These are phyloP conservation scores for Leptoclinus maculatus DNA, from an alignment of 2,797 vertebrate species.

Conservation along the genomic window DNA sequence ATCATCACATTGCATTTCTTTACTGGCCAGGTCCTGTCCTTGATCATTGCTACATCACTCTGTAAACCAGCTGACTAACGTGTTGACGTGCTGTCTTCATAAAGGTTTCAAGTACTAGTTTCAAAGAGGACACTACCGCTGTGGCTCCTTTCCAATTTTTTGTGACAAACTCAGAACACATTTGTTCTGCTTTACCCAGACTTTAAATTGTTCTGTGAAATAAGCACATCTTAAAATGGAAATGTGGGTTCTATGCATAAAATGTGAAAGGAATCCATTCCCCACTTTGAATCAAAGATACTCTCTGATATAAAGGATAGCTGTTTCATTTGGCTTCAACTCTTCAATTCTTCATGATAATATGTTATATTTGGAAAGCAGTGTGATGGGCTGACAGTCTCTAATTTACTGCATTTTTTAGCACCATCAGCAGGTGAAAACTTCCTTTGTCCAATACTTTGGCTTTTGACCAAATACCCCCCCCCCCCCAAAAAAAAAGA, in stretches of 20 bases:
- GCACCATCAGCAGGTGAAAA: too few relatives aligned
- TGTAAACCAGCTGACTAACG: too few relatives aligned
- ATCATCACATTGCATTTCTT: conserved; percentile 30
- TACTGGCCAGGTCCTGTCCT: conserved; percentile 7
- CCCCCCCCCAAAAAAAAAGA: background rate
- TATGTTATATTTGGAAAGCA: too few relatives aligned
- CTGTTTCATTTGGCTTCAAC: background rate
- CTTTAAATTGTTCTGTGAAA: background rate
- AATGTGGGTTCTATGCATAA: background rate
- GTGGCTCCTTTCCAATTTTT: too few relatives aligned
- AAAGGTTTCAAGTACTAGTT: too few relatives aligned
- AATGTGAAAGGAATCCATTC: background rate
- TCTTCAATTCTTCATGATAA: background rate
- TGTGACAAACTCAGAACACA: background rate
- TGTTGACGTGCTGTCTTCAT: too few relatives aligned
- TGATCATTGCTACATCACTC: conserved; percentile 19
- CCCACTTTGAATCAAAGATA: background rate
- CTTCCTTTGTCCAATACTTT: background rate
- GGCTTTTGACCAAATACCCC: background rate
- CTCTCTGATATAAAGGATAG: conserved; percentile 8
- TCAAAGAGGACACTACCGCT: too few relatives aligned
- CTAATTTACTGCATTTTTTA: background rate
- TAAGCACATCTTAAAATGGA: background rate
- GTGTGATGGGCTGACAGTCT: too few relatives aligned
- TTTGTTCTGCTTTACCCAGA: too few relatives aligned